Evolutionary conservation across 2,113 vertebrate genomes (phyloP).

Genomic region (Thalassarche chlororhynchos): DNA sequence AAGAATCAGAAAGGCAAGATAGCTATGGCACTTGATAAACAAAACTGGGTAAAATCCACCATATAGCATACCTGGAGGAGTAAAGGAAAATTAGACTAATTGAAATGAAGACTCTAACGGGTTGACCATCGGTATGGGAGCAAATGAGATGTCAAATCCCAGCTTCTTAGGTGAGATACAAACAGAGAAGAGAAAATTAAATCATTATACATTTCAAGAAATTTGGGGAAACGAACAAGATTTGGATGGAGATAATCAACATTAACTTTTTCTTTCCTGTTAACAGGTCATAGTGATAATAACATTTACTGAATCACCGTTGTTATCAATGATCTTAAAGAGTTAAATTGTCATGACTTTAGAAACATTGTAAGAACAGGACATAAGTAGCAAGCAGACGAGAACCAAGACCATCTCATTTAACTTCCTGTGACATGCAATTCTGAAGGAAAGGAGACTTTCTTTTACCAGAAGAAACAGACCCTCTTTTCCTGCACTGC

Average conservation of each 20-base stretch:
- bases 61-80: not conserved
- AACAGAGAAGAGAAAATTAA: not conserved
- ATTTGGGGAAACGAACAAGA: not conserved
- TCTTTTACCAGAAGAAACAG: not conserved
- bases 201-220: not conserved
- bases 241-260: not conserved
- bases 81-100: not conserved
- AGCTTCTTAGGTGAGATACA: not conserved
- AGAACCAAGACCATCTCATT: not conserved
- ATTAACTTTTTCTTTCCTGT: fast-evolving
- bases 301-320: not conserved
- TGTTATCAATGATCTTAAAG: not conserved
- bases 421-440: not conserved
- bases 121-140: not conserved
- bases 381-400: not conserved
- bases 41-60: not conserved
- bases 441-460: not conserved
- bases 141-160: not conserved
- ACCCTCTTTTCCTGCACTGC: not conserved
- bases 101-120: not conserved
- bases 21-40: not conserved
- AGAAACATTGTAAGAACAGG: not conserved
- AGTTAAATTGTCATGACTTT: not conserved
- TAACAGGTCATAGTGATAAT: not conserved
- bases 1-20: not conserved